Evolutionary conservation across 2,797 vertebrate species (phyloP).

Genomic region (Notamacropus eugenii): DNA sequence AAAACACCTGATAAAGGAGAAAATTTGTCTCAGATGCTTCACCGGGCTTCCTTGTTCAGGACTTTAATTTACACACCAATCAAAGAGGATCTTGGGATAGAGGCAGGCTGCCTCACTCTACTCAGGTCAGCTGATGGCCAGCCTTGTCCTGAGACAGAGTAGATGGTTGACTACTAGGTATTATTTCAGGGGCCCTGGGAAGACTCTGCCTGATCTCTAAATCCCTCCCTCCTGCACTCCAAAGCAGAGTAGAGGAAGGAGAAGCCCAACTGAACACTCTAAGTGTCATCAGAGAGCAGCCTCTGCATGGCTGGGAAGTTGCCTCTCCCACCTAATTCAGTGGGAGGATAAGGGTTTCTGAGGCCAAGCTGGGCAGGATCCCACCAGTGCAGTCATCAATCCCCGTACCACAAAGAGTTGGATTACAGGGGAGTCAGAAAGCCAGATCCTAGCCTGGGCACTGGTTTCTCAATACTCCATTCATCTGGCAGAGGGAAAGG

Average conservation of each 20-base stretch:
- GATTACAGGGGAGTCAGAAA: slow-evolving; percentile 90
- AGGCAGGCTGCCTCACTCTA: not conserved
- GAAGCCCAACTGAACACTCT: not conserved
- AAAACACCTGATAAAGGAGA: not conserved
- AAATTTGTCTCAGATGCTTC: not conserved
- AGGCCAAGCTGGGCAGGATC: not conserved
- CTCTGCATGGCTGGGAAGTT: not conserved
- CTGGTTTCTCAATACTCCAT: slow-evolving; percentile 95
- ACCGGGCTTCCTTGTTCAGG: not conserved
- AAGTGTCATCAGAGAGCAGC: not conserved
- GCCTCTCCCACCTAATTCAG: not conserved
- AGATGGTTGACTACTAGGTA: not conserved
- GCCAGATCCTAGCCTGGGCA: slow-evolving; percentile 91
- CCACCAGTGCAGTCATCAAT: slow-evolving; percentile 51
- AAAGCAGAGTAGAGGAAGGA: not conserved
- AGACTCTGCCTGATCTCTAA: not conserved
- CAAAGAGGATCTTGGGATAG: not conserved
- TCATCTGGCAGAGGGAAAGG: slow-evolving; percentile 90
- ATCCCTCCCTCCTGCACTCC: not conserved
- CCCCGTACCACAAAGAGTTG: slow-evolving; percentile 85
- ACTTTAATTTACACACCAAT: not conserved
- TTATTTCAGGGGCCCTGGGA: not conserved
- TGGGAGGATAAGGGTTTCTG: not conserved
- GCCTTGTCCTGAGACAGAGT: not conserved
- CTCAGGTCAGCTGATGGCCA: not conserved